These are phyloP conservation scores for Altica lythri DNA, from an alignment of 2,888 invertebrate species.

Conservation along the genomic window DNA sequence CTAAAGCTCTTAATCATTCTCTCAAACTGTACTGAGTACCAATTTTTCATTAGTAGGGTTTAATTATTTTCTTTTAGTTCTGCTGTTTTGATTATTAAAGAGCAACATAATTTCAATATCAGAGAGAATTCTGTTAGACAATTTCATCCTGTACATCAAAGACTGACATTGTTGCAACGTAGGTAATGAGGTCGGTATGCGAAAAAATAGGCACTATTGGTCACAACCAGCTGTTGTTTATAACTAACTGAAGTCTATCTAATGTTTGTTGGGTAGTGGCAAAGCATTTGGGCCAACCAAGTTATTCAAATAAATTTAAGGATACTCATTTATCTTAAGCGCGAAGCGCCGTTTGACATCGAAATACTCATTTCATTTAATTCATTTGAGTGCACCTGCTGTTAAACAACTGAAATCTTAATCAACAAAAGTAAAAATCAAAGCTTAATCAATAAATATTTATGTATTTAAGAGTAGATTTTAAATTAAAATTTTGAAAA, in stretches of 20 bases:
- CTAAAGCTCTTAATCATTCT: too few species aligned
- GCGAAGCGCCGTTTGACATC: constrained; percentile 14
- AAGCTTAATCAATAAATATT: constrained; percentile 8
- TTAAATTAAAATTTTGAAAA: too few species aligned
- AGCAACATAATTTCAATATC: too few species aligned
- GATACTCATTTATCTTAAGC: constrained; percentile 13
- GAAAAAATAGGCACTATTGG: constrained; percentile 16
- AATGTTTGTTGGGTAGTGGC: background rate
- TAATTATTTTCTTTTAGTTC: too few species aligned
- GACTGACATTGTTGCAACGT: constrained; percentile 3
- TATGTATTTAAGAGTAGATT: too few species aligned
- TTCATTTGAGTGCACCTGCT: constrained; percentile 8
- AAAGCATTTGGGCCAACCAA: constrained; percentile 10
- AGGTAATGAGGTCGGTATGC: constrained; percentile 19
- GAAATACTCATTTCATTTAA: constrained; percentile 6
- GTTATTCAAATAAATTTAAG: constrained; percentile 14
- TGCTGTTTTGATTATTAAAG: too few species aligned
- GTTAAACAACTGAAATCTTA: constrained; percentile 9
- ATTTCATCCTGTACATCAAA: background rate
- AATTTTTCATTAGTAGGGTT: too few species aligned
- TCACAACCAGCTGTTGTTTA: constrained; percentile 23
- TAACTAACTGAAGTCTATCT: background rate
- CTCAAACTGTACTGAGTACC: too few species aligned
- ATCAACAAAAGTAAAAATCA: constrained; percentile 7
- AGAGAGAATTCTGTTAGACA: too few species aligned